phyloP scores from a whole-genome alignment of 2,797 vertebrate species.

The Acanthiza pusilla region DNA sequence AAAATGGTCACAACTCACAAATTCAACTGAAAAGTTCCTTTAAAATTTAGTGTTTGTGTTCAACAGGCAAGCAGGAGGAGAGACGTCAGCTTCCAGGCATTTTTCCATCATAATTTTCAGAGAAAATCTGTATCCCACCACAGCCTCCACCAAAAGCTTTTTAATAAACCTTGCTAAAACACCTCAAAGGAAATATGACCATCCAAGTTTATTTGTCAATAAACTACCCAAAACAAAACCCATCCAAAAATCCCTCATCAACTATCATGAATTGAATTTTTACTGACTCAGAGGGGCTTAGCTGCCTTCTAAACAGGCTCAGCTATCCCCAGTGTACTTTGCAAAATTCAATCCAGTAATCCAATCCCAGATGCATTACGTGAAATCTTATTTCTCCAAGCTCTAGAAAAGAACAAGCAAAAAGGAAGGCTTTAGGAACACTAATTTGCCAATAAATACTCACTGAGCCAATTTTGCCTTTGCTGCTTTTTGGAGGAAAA shows the following conservation, averaged over 20 bases:
- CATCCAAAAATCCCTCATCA: not conserved
- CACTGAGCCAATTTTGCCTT: not conserved
- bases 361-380: slow-evolving; percentile 49
- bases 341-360: slow-evolving; percentile 57
- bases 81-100: not conserved
- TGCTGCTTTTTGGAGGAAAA: not conserved
- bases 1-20: not conserved
- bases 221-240: slow-evolving; percentile 1
- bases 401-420: slow-evolving; percentile 42
- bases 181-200: not conserved
- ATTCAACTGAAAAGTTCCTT: not conserved
- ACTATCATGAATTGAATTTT: slow-evolving; percentile 19
- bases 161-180: not conserved
- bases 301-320: slow-evolving; percentile 41
- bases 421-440: slow-evolving; percentile 34
- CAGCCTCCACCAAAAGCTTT: not conserved
- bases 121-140: not conserved
- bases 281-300: slow-evolving; percentile 37
- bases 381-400: slow-evolving; percentile 59
- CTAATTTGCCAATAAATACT: slow-evolving; percentile 57
- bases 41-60: not conserved
- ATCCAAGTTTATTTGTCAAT: not conserved
- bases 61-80: not conserved
- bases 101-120: not conserved
- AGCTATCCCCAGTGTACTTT: slow-evolving; percentile 23